These are phyloP conservation scores for Drosophila testacea DNA, from an alignment of 2,888 invertebrate species.

Conservation along the genomic window DNA sequence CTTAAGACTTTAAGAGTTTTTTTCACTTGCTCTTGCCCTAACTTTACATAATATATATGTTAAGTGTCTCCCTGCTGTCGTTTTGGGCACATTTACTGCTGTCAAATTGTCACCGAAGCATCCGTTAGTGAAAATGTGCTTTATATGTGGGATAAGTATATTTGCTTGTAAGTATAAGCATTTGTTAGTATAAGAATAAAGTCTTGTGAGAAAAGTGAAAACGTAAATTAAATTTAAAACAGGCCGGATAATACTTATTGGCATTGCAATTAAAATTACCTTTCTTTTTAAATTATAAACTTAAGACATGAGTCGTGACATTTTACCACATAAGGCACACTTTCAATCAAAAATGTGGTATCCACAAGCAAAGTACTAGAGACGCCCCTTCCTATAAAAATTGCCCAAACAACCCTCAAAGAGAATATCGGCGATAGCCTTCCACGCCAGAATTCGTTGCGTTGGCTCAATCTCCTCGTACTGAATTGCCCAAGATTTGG, in stretches of 20 bases:
- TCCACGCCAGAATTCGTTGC: constrained; percentile 78
- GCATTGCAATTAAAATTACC: constrained; percentile 4
- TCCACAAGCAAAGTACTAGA: constrained; percentile 2
- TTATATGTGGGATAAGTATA: constrained; percentile 13
- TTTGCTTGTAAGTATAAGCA: background rate
- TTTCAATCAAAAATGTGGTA: constrained; percentile 3
- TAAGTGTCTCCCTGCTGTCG: constrained; percentile 4
- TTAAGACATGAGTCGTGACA: constrained; percentile 4
- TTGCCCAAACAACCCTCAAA: constrained; percentile 82
- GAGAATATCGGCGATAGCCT: constrained; percentile 81
- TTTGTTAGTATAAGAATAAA: background rate
- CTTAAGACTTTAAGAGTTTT: constrained; percentile 4
- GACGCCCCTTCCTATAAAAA: constrained; percentile 24
- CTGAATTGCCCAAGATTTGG: constrained; percentile 82
- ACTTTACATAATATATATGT: constrained; percentile 8
- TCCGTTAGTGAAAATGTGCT: constrained; percentile 27
- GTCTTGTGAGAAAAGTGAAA: background rate
- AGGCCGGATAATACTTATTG: background rate
- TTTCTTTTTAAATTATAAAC: background rate
- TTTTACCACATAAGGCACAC: background rate
- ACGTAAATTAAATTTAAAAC: background rate
- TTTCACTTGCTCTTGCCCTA: background rate
- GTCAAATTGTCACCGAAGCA: constrained; percentile 38
- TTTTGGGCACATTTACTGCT: constrained; percentile 29
- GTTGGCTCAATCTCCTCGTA: constrained; percentile 78